These are phyloP conservation scores for Coregonus suidteri DNA, from an alignment of 2,797 vertebrate genomes.

Conservation along the genomic window DNA sequence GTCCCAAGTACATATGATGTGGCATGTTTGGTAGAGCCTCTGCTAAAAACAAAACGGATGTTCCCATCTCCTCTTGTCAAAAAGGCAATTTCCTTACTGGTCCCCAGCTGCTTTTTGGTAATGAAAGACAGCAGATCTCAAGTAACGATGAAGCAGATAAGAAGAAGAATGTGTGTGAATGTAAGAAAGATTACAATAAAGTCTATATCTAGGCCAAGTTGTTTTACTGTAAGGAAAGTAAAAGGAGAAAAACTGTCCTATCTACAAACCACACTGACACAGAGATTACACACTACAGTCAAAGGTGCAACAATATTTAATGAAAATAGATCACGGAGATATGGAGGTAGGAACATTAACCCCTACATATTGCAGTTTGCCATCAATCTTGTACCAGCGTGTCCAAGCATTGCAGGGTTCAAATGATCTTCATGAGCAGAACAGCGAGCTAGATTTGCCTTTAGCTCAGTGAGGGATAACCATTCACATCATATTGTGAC, in stretches of 20 bases:
- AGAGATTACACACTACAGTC: conserved; percentile 7
- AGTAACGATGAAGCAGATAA: conserved; percentile 18
- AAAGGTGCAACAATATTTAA: conserved; percentile 37
- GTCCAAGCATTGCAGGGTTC: conserved; percentile 33
- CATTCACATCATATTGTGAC: conserved; percentile 32
- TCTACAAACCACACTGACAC: conserved; percentile 1
- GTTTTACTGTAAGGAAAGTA: not conserved
- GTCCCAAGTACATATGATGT: not conserved
- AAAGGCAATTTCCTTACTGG: conserved; percentile 8
- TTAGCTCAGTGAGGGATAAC: conserved; percentile 28
- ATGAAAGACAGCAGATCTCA: not conserved
- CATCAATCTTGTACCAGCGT: conserved; percentile 35
- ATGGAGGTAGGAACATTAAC: conserved; percentile 22
- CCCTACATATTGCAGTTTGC: conserved; percentile 10
- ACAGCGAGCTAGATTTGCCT: conserved; percentile 19
- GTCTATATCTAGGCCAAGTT: not conserved
- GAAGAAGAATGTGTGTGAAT: conserved; percentile 21
- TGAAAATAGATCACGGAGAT: conserved; percentile 41
- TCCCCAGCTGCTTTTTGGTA: conserved; percentile 2
- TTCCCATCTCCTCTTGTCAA: conserved; percentile 6
- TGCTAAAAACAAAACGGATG: not conserved
- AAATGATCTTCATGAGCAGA: conserved; percentile 33
- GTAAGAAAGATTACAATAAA: not conserved
- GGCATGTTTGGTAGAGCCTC: not conserved
- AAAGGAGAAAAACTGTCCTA: not conserved